phyloP scores from a whole-genome alignment of 37 sponge, comb jelly and placozoan genomes.

The Oscarella lobularis region DNA sequence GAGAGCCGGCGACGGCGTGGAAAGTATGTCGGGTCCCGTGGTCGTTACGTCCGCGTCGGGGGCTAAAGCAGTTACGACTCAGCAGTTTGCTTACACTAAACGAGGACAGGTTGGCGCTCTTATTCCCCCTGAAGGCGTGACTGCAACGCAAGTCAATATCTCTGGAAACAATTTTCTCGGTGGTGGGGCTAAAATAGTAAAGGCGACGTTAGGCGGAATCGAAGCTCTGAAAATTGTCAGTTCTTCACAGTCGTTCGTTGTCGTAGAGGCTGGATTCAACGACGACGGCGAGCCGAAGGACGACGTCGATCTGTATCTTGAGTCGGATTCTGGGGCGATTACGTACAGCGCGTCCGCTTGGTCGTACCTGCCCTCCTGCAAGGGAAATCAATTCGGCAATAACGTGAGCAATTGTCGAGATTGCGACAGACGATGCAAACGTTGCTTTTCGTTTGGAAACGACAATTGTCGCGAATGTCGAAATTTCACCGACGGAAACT shows the following conservation, averaged over 20 bases:
- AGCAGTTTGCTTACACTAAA: conserved; percentile 20
- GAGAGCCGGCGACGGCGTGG: background rate
- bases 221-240: background rate
- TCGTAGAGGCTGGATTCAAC: background rate
- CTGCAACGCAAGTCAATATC: conserved; percentile 23
- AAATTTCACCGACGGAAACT: background rate
- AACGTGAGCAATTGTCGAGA: background rate
- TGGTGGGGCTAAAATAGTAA: conserved; percentile 23
- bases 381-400: background rate
- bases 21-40: background rate
- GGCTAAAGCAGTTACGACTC: conserved; percentile 6
- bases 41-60: conserved; percentile 35
- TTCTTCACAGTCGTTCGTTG: background rate
- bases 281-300: background rate
- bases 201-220: background rate
- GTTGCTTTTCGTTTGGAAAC: background rate
- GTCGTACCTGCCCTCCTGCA: background rate
- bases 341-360: background rate
- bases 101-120: conserved; percentile 20
- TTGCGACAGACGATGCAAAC: background rate
- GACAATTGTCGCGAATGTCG: background rate
- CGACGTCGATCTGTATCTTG: background rate
- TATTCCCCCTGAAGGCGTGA: conserved; percentile 24
- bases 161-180: conserved; percentile 36
- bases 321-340: background rate